These are phyloP conservation scores for Rhingia campestris DNA, from an alignment of 2,888 invertebrate genomes.

Conservation along the genomic window DNA sequence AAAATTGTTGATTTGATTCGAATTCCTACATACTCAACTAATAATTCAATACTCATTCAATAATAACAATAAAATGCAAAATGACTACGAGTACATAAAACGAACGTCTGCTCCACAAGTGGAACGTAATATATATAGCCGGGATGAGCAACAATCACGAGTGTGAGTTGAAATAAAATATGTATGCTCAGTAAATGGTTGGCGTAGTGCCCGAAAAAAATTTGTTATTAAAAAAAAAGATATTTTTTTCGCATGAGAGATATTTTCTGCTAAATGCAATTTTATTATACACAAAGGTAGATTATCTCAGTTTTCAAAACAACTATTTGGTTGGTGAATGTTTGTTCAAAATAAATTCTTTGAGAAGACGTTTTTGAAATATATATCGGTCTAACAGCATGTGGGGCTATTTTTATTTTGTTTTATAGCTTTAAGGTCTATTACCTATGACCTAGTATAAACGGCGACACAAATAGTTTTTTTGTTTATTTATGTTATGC, in stretches of 20 bases:
- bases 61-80: neutral
- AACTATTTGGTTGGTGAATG: neutral
- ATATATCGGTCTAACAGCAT: neutral
- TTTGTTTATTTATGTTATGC: neutral
- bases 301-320: neutral
- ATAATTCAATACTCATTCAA: slow-evolving; percentile 4
- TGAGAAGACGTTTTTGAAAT: neutral
- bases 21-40: slow-evolving; percentile 25
- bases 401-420: neutral
- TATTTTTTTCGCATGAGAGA: neutral
- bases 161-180: slow-evolving; percentile 26
- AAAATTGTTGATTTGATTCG: slow-evolving; percentile 37
- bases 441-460: neutral
- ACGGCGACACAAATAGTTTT: too few relatives aligned
- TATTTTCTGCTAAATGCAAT: slow-evolving; percentile 20
- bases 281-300: slow-evolving; percentile 20
- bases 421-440: slow-evolving; percentile 3
- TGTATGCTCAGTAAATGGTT: slow-evolving; percentile 24
- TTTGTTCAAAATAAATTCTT: neutral
- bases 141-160: slow-evolving; percentile 24
- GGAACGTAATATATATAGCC: slow-evolving; percentile 1
- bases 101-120: neutral
- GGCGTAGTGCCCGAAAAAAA: slow-evolving; percentile 45
- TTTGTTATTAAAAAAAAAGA: slow-evolving; percentile 40
- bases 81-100: neutral